These are phyloP conservation scores for Excalfactoria chinensis DNA, from an alignment of 2,113 vertebrate species.

Conservation along the genomic window DNA sequence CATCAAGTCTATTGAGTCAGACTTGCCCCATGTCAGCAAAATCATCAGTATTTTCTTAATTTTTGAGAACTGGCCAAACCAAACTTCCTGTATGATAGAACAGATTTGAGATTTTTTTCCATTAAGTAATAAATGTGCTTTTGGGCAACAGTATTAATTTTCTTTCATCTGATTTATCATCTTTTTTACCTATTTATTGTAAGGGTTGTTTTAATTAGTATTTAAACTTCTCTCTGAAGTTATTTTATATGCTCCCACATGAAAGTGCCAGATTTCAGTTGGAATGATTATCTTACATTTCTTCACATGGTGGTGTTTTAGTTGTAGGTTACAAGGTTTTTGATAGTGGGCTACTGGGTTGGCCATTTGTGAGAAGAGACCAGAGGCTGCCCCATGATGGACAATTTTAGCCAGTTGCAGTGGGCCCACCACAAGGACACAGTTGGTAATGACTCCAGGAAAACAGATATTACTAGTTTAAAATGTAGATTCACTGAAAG, in stretches of 20 bases:
- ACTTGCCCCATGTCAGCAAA: background rate
- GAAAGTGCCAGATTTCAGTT: background rate
- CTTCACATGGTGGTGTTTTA: rapidly evolving
- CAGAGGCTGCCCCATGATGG: background rate
- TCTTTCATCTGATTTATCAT: background rate
- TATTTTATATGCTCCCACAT: background rate
- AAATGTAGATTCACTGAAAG: background rate
- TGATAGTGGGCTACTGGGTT: background rate
- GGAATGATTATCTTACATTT: background rate
- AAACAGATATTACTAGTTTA: background rate
- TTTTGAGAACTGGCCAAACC: background rate
- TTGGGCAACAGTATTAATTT: background rate
- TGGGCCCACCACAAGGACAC: background rate
- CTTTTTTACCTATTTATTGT: background rate
- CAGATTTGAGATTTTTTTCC: background rate
- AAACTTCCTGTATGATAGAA: background rate
- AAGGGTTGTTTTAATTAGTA: background rate
- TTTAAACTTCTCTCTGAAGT: background rate
- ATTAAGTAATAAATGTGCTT: background rate
- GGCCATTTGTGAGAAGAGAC: background rate
- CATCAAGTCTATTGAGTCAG: background rate
- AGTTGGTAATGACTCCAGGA: background rate
- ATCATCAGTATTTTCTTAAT: background rate
- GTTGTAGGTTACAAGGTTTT: background rate
- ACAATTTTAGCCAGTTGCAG: background rate